Percentiles rank a stretch among this genome's conserved stretches.
These are phyloP conservation scores for Hydrolagus colliei DNA, from an alignment of 2,797 vertebrate genomes.

Conservation along the genomic window DNA sequence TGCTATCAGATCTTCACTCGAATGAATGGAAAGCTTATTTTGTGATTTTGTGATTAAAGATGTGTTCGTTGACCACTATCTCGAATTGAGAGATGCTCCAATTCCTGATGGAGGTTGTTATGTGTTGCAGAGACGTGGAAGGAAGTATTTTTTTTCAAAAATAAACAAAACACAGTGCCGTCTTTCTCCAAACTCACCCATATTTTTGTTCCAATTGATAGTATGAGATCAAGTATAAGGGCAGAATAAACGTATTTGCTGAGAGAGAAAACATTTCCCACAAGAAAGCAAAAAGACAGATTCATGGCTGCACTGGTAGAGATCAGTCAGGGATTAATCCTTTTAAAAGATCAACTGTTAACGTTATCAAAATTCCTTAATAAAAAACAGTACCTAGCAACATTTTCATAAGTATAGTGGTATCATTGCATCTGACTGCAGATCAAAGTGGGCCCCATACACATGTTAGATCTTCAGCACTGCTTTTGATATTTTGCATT, in stretches of 20 bases:
- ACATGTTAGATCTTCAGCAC: slow-evolving; percentile 11
- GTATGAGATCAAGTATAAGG: slow-evolving; percentile 12
- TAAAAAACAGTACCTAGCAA: slow-evolving; percentile 28
- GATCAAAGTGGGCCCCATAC: neutral
- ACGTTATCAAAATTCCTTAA: slow-evolving; percentile 21
- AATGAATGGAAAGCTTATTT: slow-evolving; percentile 29
- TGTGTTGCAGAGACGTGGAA: neutral
- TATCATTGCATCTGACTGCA: slow-evolving; percentile 16
- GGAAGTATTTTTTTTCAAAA: neutral
- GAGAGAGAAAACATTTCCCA: neutral
- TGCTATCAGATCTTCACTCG: slow-evolving; percentile 24
- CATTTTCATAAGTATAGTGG: slow-evolving; percentile 15
- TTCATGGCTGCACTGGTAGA: neutral
- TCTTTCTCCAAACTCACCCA: slow-evolving; percentile 15
- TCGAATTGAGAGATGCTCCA: neutral
- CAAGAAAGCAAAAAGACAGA: neutral
- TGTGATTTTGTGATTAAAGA: slow-evolving; percentile 31
- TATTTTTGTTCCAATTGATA: slow-evolving; percentile 5
- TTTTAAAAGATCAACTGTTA: slow-evolving; percentile 19
- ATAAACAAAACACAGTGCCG: neutral
- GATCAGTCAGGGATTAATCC: slow-evolving; percentile 28
- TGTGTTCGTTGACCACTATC: slow-evolving; percentile 13
- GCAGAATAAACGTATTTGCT: slow-evolving; percentile 19
- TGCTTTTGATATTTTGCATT: neutral
- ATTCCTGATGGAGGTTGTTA: slow-evolving; percentile 17